Evolutionary conservation across 2,797 vertebrate genomes (phyloP), one percentile per base, ranked within the genome.

Genomic region (Neosilurus hyrtlii): DNA sequence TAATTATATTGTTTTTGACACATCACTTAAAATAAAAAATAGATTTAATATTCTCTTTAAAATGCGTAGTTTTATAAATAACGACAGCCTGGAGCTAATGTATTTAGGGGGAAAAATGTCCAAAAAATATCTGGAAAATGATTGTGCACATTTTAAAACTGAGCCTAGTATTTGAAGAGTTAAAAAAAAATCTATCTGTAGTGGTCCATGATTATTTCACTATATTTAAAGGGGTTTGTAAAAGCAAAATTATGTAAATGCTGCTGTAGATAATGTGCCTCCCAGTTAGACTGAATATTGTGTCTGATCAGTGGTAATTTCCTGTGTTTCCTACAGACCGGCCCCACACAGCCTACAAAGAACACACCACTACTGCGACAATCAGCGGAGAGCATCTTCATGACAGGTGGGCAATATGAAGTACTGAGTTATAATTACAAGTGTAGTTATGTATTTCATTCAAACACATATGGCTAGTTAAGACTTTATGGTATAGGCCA

Each of bases 371-470:
- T n/a, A 56, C 80, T 26, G 87, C 89, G 71, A 90, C 85, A 65
- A 72, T 80, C 68, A 90, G 62, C 88, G 71, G 43, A 79, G 54
- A 74, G 77, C 63, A 74, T 49, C 86, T 43, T 83, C 82, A 79
- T 79, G 93, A 92, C 16, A 92, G 91, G 93, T 94, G 80, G 15
- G 81, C 26, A 43, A 56, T 57, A 20, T 43, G 9, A 77, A 78
- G 61, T 30, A 20, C 37, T 37, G 20, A 12, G 24, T 49, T n/a
- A 12, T 62, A 20, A 57, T 71, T 52, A 24, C 10, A 66, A 24
- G 14, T 65, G 49, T 51, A 12, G 0, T 30, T 30, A 24, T 56
- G 52, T 74, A 22, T 75, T 75, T 75, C 1, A 59, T 22, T 9
- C 30, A 11, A 4, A 20, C 12, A 57, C 56, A 26, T 74, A 15